Conservation (phyloP, 2,797 vertebrate genomes). For the Zalophus californianus region DNA sequence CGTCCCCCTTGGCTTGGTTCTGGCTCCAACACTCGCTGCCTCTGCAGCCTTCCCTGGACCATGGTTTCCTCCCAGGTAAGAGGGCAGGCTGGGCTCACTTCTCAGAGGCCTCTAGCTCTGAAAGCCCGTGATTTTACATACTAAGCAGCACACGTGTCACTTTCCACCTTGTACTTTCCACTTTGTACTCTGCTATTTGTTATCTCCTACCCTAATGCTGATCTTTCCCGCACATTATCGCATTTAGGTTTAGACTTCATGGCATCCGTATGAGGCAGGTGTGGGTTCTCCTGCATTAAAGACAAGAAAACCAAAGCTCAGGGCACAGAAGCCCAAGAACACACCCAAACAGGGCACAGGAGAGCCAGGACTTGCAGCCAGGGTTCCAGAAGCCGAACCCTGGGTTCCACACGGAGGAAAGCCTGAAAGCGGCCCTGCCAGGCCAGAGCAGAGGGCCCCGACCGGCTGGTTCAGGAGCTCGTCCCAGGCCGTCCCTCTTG, state of each 20-base stretch:
- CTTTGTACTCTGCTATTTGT: neutral
- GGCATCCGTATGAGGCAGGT: neutral
- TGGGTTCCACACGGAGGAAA: neutral
- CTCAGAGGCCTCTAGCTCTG: neutral
- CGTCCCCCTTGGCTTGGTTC: neutral
- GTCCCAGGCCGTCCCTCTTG: neutral
- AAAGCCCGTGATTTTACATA: neutral
- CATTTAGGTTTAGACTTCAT: neutral
- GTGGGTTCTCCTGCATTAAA: neutral
- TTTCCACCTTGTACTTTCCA: conserved; percentile 7
- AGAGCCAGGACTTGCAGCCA: neutral
- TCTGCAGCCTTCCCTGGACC: neutral
- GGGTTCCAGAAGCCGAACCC: neutral
- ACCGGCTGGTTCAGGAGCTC: neutral
- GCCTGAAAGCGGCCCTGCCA: neutral
- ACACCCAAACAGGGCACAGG: neutral
- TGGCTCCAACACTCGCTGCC: neutral
- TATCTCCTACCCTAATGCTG: neutral
- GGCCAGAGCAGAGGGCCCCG: neutral
- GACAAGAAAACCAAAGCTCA: neutral
- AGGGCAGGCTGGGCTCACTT: neutral
- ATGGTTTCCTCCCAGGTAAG: neutral
- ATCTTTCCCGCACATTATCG: neutral
- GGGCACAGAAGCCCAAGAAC: neutral
- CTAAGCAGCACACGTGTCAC: neutral